phyloP scores from a whole-genome alignment of 2,888 invertebrate species.

The Lacanobia wlatinum region DNA sequence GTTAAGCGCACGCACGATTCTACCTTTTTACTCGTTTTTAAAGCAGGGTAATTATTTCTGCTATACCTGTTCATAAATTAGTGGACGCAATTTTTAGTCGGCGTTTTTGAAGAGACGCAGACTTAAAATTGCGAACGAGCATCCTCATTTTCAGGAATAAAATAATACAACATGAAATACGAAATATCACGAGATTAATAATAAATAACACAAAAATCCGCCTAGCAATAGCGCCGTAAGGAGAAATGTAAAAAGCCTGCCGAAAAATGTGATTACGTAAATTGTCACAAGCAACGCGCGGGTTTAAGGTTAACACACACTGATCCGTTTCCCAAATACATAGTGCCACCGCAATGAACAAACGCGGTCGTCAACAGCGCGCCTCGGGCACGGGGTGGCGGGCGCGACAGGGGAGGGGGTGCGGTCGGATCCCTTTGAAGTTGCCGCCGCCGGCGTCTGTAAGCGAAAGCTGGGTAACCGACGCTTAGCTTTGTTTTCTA shows the following conservation, averaged over 20 bases:
- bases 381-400: conserved; percentile 72
- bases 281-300: conserved; percentile 74
- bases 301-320: conserved; percentile 79
- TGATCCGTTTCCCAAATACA: conserved; percentile 83
- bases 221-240: conserved; percentile 24
- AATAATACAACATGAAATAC: neutral
- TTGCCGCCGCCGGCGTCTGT: conserved; percentile 86
- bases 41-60: conserved; percentile 2
- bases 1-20: conserved; percentile 37
- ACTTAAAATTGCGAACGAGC: neutral
- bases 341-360: conserved; percentile 81
- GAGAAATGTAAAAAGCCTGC: conserved; percentile 54
- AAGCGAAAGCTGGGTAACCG: conserved; percentile 87
- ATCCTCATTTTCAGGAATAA: neutral
- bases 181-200: neutral
- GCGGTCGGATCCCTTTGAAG: conserved; percentile 87
- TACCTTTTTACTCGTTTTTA: conserved; percentile 28
- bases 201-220: conserved; percentile 28
- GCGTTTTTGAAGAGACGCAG: too few species aligned
- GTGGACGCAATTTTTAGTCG: neutral
- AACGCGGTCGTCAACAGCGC: conserved; percentile 77
- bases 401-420: conserved; percentile 70
- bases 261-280: conserved; percentile 65
- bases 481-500: conserved; percentile 89
- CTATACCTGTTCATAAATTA: neutral